Evolutionary conservation across 2,888 invertebrate species (phyloP).

Genomic region (Tipula vernalis): DNA sequence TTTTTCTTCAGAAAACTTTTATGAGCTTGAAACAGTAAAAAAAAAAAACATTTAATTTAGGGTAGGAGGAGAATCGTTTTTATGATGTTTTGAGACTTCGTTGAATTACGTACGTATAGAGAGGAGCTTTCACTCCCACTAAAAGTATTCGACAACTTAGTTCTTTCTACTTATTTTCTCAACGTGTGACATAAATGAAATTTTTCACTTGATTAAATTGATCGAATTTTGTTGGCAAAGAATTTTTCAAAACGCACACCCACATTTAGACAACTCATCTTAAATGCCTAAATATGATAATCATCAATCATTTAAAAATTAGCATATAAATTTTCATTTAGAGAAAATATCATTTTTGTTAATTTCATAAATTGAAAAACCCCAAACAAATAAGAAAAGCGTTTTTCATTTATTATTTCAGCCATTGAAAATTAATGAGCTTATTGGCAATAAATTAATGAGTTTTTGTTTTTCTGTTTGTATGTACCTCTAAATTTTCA

Average conservation of each 20-base stretch:
- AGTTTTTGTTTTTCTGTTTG: neutral
- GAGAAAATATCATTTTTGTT: neutral
- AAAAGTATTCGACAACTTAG: neutral
- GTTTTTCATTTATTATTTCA: neutral
- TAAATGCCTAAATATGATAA: neutral
- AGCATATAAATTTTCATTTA: neutral
- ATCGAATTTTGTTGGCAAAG: neutral
- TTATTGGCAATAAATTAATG: neutral
- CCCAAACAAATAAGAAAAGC: neutral
- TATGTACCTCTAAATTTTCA: neutral
- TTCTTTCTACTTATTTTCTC: neutral
- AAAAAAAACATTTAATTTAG: neutral
- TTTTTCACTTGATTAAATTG: neutral
- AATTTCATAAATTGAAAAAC: neutral
- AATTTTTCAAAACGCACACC: neutral
- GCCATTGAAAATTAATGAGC: neutral
- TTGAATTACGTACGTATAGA: neutral
- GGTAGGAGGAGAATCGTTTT: neutral
- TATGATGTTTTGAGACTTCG: neutral
- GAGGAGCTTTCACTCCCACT: too few relatives aligned
- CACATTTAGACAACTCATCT: neutral
- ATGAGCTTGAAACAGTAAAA: neutral
- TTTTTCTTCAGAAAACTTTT: neutral
- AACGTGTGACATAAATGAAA: neutral
- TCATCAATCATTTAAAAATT: neutral